These are phyloP conservation scores for Ectropis crepuscularia DNA, from an alignment of 2,888 invertebrate species.

Conservation along the genomic window DNA sequence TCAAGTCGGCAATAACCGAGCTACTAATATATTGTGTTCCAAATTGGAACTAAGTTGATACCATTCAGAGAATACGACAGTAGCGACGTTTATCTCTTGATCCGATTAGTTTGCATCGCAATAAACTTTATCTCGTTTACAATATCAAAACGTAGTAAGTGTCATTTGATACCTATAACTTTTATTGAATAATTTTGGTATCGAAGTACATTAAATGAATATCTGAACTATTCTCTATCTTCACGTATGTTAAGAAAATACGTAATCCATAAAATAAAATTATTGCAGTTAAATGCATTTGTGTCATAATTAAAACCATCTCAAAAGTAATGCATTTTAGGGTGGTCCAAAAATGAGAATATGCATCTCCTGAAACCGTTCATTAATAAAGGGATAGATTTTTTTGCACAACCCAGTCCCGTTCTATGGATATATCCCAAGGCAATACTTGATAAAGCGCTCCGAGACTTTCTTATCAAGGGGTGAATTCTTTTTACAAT, in stretches of 20 bases:
- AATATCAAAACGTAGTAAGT: slow-evolving; percentile 18
- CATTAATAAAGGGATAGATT: slow-evolving; percentile 67
- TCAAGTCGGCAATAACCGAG: slow-evolving; percentile 48
- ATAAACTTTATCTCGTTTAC: slow-evolving; percentile 21
- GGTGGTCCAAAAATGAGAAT: slow-evolving; percentile 66
- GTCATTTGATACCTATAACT: slow-evolving; percentile 7
- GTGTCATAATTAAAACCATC: neutral
- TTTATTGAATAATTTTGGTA: slow-evolving; percentile 17
- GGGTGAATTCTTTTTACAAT: slow-evolving; percentile 74
- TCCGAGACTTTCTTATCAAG: slow-evolving; percentile 71
- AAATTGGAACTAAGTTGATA: too few relatives aligned
- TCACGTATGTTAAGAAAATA: too few relatives aligned
- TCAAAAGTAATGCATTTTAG: slow-evolving; percentile 28
- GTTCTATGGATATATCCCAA: slow-evolving; percentile 65
- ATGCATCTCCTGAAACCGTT: slow-evolving; percentile 53
- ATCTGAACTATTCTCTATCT: too few relatives aligned
- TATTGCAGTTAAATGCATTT: neutral
- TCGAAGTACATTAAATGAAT: too few relatives aligned
- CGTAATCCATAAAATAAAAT: neutral
- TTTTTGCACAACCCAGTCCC: slow-evolving; percentile 67
- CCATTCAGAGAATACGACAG: too few relatives aligned
- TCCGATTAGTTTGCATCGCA: too few relatives aligned
- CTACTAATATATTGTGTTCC: too few relatives aligned
- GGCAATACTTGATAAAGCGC: slow-evolving; percentile 72
- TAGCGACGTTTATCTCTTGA: too few relatives aligned